Evolutionary conservation across 1,140 invertebrate genomes (phyloP).

Genomic region (Helicoverpa armigera): DNA sequence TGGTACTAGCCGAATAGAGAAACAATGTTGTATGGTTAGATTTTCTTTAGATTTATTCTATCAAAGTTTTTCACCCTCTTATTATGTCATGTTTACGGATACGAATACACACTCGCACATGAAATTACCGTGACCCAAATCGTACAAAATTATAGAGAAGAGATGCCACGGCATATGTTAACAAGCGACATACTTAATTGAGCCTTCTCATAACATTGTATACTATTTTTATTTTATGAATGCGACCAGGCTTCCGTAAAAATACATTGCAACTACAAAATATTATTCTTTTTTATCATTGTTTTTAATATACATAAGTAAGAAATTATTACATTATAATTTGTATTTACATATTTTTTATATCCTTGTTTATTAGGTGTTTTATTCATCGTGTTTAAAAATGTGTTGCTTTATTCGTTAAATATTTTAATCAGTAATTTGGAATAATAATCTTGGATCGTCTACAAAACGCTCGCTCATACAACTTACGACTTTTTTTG

Average conservation of each 20-base stretch:
- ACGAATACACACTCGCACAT: not conserved
- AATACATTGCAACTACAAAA: not conserved
- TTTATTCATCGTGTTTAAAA: too few species aligned
- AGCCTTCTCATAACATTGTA: not conserved
- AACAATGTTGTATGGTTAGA: not conserved
- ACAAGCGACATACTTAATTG: slow-evolving; percentile 2
- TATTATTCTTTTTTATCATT: too few species aligned
- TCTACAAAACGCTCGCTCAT: too few species aligned
- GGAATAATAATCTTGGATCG: too few species aligned
- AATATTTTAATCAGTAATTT: too few species aligned
- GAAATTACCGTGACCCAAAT: slow-evolving; percentile 14
- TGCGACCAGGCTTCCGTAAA: not conserved
- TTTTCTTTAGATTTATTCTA: not conserved
- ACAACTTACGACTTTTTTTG: too few species aligned
- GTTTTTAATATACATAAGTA: too few species aligned
- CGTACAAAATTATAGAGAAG: slow-evolving; percentile 20
- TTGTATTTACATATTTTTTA: too few species aligned
- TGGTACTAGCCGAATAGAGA: not conserved
- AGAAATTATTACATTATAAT: too few species aligned
- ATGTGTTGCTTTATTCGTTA: too few species aligned
- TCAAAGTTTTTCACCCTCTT: not conserved
- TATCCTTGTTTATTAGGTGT: too few species aligned
- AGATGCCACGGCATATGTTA: not conserved
- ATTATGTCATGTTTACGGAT: slow-evolving; percentile 5
- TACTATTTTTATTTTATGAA: not conserved